A percentile compares a stretch with the other conserved stretches of the same genome.
These are phyloP conservation scores for Dipus sagitta DNA, from an alignment of 2,797 vertebrate genomes.

Conservation along the genomic window DNA sequence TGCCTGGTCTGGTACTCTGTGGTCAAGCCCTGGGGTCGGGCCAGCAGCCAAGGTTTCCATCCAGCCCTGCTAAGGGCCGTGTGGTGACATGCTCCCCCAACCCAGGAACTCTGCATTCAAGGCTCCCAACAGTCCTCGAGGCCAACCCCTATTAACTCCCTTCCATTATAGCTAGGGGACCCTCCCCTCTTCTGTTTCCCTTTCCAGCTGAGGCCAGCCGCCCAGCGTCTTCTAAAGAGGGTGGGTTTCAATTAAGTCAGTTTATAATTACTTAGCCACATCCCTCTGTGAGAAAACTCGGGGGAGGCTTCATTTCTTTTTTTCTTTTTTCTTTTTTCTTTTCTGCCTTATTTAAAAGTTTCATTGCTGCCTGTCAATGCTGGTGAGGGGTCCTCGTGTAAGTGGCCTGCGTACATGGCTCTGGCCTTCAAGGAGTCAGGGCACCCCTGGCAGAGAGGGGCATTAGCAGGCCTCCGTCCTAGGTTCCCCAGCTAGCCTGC, in stretches of 20 bases:
- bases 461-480: neutral
- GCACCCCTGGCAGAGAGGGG: neutral
- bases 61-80: neutral
- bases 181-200: neutral
- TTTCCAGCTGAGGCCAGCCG: constrained; percentile 74
- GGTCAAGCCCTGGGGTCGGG: neutral
- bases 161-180: neutral
- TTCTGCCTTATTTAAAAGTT: constrained; percentile 78
- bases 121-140: neutral
- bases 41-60: neutral
- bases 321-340: too few species aligned
- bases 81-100: neutral
- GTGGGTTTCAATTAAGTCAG: constrained; percentile 87
- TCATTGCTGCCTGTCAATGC: constrained; percentile 20
- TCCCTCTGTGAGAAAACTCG: constrained; percentile 87
- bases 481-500: neutral
- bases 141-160: accelerated
- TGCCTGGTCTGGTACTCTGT: neutral
- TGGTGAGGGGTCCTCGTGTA: neutral
- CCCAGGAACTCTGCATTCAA: accelerated
- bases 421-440: neutral
- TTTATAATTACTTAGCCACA: constrained; percentile 87
- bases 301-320: constrained; percentile 82
- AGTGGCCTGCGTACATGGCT: neutral
- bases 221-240: constrained; percentile 76